These are phyloP conservation scores for Operophtera brumata DNA, from an alignment of 2,888 invertebrate genomes.

Conservation along the genomic window DNA sequence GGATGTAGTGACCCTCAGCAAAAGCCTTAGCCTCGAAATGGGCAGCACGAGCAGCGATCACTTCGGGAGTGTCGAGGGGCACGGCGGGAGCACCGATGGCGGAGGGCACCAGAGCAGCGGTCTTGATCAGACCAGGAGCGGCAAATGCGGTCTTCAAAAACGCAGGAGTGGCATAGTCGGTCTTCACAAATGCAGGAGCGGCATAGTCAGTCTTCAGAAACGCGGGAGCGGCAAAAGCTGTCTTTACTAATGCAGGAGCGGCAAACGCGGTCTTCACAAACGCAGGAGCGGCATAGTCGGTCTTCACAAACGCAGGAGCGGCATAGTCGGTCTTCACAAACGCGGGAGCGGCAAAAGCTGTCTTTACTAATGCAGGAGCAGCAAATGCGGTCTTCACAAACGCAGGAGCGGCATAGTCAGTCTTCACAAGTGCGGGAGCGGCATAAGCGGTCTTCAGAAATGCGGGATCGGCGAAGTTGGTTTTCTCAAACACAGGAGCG, in stretches of 20 bases:
- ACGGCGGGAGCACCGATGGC: slow-evolving; percentile 48
- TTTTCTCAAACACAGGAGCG: slow-evolving; percentile 31
- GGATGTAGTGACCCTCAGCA: slow-evolving; percentile 59
- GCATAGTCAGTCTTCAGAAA: too few relatives aligned
- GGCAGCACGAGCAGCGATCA: slow-evolving; percentile 64
- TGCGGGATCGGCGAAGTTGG: slow-evolving; percentile 23
- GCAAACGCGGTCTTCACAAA: slow-evolving; percentile 30
- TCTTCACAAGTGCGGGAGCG: slow-evolving; percentile 31
- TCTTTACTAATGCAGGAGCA: slow-evolving; percentile 31
- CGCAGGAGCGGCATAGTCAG: slow-evolving; percentile 34
- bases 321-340: slow-evolving; percentile 31
- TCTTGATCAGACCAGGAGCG: slow-evolving; percentile 40
- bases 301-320: slow-evolving; percentile 31
- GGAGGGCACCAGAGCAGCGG: slow-evolving; percentile 35
- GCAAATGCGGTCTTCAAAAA: slow-evolving; percentile 20
- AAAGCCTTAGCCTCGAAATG: slow-evolving; percentile 67
- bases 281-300: slow-evolving; percentile 33
- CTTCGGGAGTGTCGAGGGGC: slow-evolving; percentile 66
- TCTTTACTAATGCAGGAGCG: too few relatives aligned
- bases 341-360: slow-evolving; percentile 24
- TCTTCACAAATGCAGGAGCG: slow-evolving; percentile 20
- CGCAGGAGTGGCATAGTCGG: slow-evolving; percentile 35
- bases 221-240: too few relatives aligned
- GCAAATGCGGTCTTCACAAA: slow-evolving; percentile 30
- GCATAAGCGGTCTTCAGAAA: slow-evolving; percentile 30